phyloP scores from a whole-genome alignment of 2,113 vertebrate species.

The Dicrurus megarhynchus region DNA sequence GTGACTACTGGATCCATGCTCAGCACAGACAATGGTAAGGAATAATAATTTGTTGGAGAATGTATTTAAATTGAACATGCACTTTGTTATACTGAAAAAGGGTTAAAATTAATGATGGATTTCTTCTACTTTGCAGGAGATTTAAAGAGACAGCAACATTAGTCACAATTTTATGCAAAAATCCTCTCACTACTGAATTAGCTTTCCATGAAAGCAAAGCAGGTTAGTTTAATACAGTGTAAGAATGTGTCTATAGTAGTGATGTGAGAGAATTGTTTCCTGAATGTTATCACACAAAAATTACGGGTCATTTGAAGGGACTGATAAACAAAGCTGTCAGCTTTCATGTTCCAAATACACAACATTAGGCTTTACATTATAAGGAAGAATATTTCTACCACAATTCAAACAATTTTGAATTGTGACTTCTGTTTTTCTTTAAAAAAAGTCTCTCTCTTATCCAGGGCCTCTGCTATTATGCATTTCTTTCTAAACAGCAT shows the following conservation, averaged over 20 bases:
- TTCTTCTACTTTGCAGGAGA: neutral
- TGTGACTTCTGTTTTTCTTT: neutral
- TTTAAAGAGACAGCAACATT: neutral
- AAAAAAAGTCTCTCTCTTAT: neutral
- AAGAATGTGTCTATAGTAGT: neutral
- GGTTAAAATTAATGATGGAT: neutral
- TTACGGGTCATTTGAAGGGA: neutral
- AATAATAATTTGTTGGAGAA: neutral
- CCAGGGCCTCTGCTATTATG: neutral
- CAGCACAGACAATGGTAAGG: neutral
- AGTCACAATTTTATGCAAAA: neutral
- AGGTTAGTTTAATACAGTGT: neutral
- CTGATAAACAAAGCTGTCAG: neutral
- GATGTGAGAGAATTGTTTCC: neutral
- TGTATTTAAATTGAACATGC: neutral
- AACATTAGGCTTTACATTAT: neutral
- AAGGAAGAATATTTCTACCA: neutral
- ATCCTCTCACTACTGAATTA: neutral
- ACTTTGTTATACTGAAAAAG: neutral
- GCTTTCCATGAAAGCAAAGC: neutral
- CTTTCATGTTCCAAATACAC: neutral
- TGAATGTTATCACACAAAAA: neutral
- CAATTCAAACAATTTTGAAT: neutral
- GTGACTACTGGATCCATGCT: neutral
- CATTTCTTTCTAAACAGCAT: neutral